Evolutionary conservation across 2,888 invertebrate species (phyloP).

Genomic region (Thecocarcelia acutangulata): DNA sequence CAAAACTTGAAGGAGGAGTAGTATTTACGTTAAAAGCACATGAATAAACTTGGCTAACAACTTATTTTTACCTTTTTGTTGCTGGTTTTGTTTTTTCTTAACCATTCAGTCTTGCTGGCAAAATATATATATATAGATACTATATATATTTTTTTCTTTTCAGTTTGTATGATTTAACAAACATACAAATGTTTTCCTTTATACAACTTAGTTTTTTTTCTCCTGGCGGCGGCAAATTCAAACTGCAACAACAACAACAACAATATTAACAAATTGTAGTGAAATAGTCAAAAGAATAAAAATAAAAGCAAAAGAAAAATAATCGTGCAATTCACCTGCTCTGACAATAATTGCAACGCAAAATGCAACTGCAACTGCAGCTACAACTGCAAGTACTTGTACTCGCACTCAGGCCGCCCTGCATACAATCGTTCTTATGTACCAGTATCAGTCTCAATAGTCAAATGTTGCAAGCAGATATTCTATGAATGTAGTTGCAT

Average conservation of each 20-base stretch:
- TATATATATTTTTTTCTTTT: constrained; percentile 1
- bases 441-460: constrained; percentile 22
- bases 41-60: constrained; percentile 68
- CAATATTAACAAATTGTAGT: constrained; percentile 33
- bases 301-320: constrained; percentile 68
- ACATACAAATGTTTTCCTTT: constrained; percentile 60
- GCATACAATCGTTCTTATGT: background rate
- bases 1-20: constrained; percentile 47
- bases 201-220: constrained; percentile 32
- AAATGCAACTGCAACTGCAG: constrained; percentile 57
- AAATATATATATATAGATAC: background rate
- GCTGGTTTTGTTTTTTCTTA: constrained; percentile 12
- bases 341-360: constrained; percentile 72
- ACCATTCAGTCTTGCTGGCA: constrained; percentile 28
- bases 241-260: constrained; percentile 21
- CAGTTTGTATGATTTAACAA: constrained; percentile 15
- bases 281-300: constrained; percentile 54
- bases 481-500: constrained; percentile 19
- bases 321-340: constrained; percentile 80
- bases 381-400: constrained; percentile 56
- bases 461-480: constrained; percentile 43
- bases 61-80: constrained; percentile 58
- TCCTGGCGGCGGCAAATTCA: constrained; percentile 60
- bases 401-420: constrained; percentile 6
- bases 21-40: constrained; percentile 53